A percentile compares a stretch with the other conserved stretches of the same genome.
phyloP scores from a whole-genome alignment of 2,888 invertebrate species.

The Mythimna albipuncta region DNA sequence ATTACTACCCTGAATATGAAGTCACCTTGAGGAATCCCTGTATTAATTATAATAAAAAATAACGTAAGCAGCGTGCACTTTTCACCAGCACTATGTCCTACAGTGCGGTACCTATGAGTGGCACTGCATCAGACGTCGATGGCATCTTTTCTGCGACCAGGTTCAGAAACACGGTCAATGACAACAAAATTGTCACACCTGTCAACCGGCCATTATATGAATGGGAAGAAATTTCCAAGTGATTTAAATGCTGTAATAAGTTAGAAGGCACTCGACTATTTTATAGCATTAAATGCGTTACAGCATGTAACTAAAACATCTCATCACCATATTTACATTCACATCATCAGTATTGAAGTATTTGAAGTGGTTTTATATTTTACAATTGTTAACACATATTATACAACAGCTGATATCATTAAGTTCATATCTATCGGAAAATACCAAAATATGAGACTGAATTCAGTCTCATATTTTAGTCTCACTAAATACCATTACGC shows the following conservation, averaged over 20 bases:
- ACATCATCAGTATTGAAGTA: conserved; percentile 4
- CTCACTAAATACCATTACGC: conserved; percentile 17
- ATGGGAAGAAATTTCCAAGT: conserved; percentile 9
- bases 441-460: not conserved
- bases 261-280: conserved; percentile 3
- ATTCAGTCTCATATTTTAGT: not conserved
- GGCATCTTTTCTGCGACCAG: conserved; percentile 99
- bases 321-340: not conserved
- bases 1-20: not conserved
- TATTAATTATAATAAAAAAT: not conserved
- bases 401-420: not conserved
- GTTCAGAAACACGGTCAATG: conserved; percentile 94
- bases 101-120: conserved; percentile 93
- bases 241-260: not conserved
- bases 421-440: not conserved
- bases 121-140: conserved; percentile 95
- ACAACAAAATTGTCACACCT: conserved; percentile 99
- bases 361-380: conserved; percentile 19
- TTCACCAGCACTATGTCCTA: conserved; percentile 61
- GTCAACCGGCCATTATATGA: conserved; percentile 86
- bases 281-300: conserved; percentile 7
- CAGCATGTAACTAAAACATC: conserved; percentile 14
- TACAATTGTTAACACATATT: not conserved
- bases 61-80: conserved; percentile 70
- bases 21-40: not conserved